Conservation (phyloP, 2,888 invertebrate species). For the Epicampocera succincta region DNA sequence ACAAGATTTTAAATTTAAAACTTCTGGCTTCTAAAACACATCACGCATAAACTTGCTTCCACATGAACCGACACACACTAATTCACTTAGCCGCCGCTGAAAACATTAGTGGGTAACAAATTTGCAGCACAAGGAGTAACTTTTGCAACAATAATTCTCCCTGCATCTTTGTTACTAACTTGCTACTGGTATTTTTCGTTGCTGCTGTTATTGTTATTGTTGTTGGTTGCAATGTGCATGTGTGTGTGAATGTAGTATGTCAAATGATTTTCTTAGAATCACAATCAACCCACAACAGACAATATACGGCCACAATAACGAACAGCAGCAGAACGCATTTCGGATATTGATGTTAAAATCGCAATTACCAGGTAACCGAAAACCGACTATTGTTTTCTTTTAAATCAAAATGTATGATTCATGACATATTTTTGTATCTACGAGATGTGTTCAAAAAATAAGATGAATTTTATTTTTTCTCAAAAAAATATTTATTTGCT, state of each 20-base stretch:
- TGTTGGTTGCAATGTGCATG: no score
- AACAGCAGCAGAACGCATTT: slow-evolving; percentile 23
- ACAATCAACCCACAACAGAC: slow-evolving; percentile 50
- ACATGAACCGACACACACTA: slow-evolving; percentile 51
- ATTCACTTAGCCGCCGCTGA: slow-evolving; percentile 55
- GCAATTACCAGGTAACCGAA: not conserved
- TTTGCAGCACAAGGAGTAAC: slow-evolving; percentile 63
- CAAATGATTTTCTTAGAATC: slow-evolving; percentile 55
- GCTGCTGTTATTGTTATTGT: slow-evolving; percentile 13
- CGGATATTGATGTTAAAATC: not conserved
- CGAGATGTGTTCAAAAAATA: no score
- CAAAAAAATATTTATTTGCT: no score
- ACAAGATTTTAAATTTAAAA: slow-evolving; percentile 53
- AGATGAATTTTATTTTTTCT: no score
- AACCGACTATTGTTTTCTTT: not conserved
- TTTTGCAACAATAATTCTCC: slow-evolving; percentile 48
- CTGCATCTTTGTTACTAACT: slow-evolving; percentile 39
- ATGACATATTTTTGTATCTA: no score
- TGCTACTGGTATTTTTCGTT: not conserved
- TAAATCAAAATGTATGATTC: no score
- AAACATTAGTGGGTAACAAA: slow-evolving; percentile 57
- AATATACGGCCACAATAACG: slow-evolving; percentile 52
- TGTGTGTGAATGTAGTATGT: slow-evolving; percentile 25
- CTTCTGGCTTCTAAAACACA: slow-evolving; percentile 41
- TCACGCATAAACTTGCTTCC: slow-evolving; percentile 53